Evolutionary conservation across 2,797 vertebrate genomes (phyloP).

Genomic region (Enteromius afrohamiltoni): DNA sequence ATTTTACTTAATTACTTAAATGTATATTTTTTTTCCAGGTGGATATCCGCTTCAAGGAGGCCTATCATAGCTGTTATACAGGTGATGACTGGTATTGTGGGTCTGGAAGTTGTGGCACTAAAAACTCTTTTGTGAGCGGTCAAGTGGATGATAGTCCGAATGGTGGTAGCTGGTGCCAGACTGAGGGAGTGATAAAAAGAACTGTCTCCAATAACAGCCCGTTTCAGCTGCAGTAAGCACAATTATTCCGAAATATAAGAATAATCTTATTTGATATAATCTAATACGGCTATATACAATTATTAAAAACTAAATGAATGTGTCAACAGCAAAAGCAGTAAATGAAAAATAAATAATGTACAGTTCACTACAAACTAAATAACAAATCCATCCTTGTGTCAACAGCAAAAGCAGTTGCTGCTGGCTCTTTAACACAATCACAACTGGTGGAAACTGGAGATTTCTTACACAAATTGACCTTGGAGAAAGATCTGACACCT

Average conservation of each 20-base stretch:
- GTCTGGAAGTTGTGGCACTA: conserved; percentile 43
- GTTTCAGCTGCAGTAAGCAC: conserved; percentile 53
- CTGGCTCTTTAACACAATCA: background rate
- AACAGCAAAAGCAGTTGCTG: background rate
- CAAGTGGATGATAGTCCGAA: fast-evolving
- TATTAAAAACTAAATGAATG: too few species aligned
- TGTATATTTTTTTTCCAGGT: conserved; percentile 57
- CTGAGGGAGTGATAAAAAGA: conserved; percentile 38
- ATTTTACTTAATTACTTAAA: too few species aligned
- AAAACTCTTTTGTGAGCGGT: fast-evolving
- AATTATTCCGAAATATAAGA: background rate
- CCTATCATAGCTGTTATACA: fast-evolving
- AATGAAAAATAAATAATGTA: too few species aligned
- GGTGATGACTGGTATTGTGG: fast-evolving
- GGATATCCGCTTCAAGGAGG: conserved; percentile 50
- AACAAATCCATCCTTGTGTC: background rate
- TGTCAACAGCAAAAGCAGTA: too few species aligned
- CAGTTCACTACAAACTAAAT: background rate
- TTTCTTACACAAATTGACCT: conserved; percentile 58
- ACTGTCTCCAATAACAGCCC: background rate
- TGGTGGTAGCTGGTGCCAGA: conserved; percentile 57
- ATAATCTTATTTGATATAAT: background rate
- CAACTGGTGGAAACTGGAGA: fast-evolving
- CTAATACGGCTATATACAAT: background rate
- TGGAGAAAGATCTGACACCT: conserved; percentile 58